Evolutionary conservation across 2,888 invertebrate species (phyloP), one percentile per base, ranked within the genome.

Genomic region (Scelioninae gen. 1): DNA sequence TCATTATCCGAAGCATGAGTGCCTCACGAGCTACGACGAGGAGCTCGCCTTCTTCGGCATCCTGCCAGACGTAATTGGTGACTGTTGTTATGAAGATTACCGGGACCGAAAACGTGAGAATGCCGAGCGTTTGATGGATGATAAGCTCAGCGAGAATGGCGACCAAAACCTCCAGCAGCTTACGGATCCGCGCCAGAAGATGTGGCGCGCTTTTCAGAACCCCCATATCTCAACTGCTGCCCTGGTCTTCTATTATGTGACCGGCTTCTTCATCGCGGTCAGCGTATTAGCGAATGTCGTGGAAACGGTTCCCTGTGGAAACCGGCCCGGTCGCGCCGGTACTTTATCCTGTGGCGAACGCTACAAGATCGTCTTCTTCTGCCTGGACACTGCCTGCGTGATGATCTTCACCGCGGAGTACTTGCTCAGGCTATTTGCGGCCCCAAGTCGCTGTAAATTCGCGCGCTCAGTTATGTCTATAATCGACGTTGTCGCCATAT

Each of bases 341-440:
- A 97, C 97, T 10, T 93, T 97, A 88, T 97, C 98, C 7, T 99
- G 99, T 93, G 99, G 99, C 71, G 99, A 99, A 93, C 95, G 98
- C 84, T 99, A 98, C 94, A 98, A 98, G 94, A 97, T 98, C 88
- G 97, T 98, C 86, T 99, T 99, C 94, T 99, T 99, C 94, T 99
- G 99, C 93, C 94, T 99, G 93, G 98, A 99, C 94, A 99, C 99
- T 23, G 99, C 99, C 84, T 99, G 99, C 93, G 99, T 99, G 88
- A 99, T 99, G 98, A 99, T 99, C 87, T 99, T 99, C 94, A 99
- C 99, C 15, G 98, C 98, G 53, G 99, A 99, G 93, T 99, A 99
- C 93, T 93, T 99, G 88, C 94, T 99, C 85, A 95, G 97, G 91
- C 94, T 99, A 89, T 99, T 98, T 93, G 99, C 99, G 10, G 99